Evolutionary conservation across 2,113 vertebrate genomes (phyloP), one percentile per base, ranked within the genome.

Genomic region (Promerops cafer): DNA sequence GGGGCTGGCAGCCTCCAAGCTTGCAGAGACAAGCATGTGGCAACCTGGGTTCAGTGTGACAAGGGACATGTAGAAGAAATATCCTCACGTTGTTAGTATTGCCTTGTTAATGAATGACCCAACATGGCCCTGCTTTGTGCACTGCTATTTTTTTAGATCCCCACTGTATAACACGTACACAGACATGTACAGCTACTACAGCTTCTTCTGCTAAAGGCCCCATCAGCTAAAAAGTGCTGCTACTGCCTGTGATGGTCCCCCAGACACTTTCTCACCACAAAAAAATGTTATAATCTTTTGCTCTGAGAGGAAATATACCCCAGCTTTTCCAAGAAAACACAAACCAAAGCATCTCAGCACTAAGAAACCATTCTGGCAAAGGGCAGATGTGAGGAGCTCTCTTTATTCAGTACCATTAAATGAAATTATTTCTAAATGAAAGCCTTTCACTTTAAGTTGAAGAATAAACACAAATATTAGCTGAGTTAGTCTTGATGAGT

Each of bases 161-260:
- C 18, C 21, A 4, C 33, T 53, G 31, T 28, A 1, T 9, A 39
- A 42, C 18, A 10, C 0, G 1, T 0, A 0, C 6, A 23, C 27
- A 33, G 4, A 13, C 14, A 35, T 0, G 1, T 6, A 61, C 23
- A 57, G 19, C 40, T 56, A 6, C 23, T 19, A 5, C 39, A 63
- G 19, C 5, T 71, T n/a, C 33, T 47, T n/a, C 33, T 79, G 5
- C 8, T 21, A 27, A 69, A 45, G n/a, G 59, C 24, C 12, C 7
- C 59, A 23, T 8, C 16, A 35, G 16, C 27, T 56, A 54, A 47
- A 72, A 89, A 8, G 10, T 1, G 1, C 20, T 83, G 14, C 39
- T 42, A 3, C 10, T 50, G 56, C 35, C 27, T 72, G 21, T 5
- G 2, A 22, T 61, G 56, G 11, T 31, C 24, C 30, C 30, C 22